phyloP scores from a whole-genome alignment of 2,113 vertebrate genomes.

The Burhinus bistriatus region DNA sequence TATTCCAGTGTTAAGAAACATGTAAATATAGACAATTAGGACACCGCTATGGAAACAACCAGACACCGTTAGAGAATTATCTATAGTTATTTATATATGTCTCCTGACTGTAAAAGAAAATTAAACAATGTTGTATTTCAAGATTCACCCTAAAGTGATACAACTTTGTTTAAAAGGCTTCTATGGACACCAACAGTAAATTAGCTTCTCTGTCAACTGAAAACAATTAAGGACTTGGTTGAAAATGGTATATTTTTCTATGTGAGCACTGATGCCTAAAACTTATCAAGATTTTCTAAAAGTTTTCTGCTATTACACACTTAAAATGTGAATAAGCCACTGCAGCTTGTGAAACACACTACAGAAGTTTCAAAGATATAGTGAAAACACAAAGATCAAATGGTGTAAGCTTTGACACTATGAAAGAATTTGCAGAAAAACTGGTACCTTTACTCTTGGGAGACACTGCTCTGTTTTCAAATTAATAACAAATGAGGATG shows the following conservation, averaged over 20 bases:
- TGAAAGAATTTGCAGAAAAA: not conserved
- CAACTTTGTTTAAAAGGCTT: not conserved
- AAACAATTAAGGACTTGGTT: not conserved
- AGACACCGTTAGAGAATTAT: not conserved
- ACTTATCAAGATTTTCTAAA: not conserved
- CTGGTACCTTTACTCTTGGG: not conserved
- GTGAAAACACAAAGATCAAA: not conserved
- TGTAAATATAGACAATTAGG: not conserved
- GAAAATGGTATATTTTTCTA: not conserved
- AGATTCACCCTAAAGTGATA: not conserved
- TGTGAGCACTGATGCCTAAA: not conserved
- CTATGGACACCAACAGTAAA: not conserved
- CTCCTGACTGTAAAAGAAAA: not conserved
- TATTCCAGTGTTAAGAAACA: not conserved
- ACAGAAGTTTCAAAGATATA: not conserved
- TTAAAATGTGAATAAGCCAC: not conserved
- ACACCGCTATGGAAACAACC: not conserved
- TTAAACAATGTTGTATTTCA: not conserved
- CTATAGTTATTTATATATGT: not conserved
- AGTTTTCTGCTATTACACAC: not conserved
- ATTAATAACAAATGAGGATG: not conserved
- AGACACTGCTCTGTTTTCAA: not conserved
- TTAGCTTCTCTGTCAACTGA: not conserved
- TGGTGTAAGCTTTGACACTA: not conserved
- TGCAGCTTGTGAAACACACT: not conserved